These are phyloP conservation scores for Cherax destructor DNA, from an alignment of 1,140 invertebrate genomes.

Conservation along the genomic window DNA sequence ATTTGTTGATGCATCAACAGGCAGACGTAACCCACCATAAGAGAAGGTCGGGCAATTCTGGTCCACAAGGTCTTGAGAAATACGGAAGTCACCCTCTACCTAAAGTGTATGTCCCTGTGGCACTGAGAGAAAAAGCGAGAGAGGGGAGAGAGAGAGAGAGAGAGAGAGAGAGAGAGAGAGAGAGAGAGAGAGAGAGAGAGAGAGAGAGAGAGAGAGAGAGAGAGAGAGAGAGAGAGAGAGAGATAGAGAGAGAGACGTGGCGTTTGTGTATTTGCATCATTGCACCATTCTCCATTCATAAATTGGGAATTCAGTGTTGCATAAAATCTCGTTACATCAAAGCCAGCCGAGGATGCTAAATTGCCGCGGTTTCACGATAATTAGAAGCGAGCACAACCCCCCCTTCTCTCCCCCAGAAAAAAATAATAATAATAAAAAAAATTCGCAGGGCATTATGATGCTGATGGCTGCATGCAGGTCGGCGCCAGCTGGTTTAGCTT, in stretches of 20 bases:
- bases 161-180: conserved; percentile 21
- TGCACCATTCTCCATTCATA: conserved; percentile 38
- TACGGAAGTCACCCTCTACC: not conserved
- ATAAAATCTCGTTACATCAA: conserved; percentile 44
- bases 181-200: not conserved
- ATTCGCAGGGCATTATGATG: too few species aligned
- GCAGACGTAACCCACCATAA: not conserved
- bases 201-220: conserved; percentile 5
- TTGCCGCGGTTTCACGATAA: not conserved
- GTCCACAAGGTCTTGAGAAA: not conserved
- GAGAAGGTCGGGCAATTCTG: not conserved
- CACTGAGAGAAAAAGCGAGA: not conserved
- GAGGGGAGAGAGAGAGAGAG: not conserved
- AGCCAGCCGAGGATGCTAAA: conserved; percentile 6
- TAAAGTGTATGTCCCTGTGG: not conserved
- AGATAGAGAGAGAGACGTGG: conserved; percentile 12
- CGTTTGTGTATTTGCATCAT: conserved; percentile 36
- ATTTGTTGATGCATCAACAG: not conserved
- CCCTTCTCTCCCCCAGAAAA: too few species aligned
- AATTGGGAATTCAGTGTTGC: conserved; percentile 44
- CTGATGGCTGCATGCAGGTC: too few species aligned
- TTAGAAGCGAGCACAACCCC: not conserved
- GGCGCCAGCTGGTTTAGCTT: too few species aligned
- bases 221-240: conserved; percentile 6
- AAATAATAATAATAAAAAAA: too few species aligned